Base-by-base conservation (phyloP, 2,113 vertebrate genomes). In the Macrotus californicus region DNA sequence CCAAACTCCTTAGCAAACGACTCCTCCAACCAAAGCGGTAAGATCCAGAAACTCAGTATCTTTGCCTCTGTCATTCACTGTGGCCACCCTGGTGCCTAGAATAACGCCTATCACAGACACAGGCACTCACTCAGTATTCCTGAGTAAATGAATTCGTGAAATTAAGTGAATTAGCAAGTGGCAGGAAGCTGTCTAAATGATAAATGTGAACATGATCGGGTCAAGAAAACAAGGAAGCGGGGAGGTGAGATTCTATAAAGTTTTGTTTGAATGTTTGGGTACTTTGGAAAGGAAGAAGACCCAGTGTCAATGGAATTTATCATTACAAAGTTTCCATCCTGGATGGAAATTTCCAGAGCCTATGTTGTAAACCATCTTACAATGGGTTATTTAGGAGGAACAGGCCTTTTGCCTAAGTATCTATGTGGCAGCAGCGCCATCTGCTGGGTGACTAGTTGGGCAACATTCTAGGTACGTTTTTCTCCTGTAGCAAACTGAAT, bases 381-480 rank as follows among this genome's bases (percentile, higher is more conserved):
- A 93, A 76, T 75, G 81, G 86, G 41, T 86, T 94, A 56, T 96
- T 94, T 95, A 64, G n/a, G 50, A 87, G 29, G 29, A 89, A 29
- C 50, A 72, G 79, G 3, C 1, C 39, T 48, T 88, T 84, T 66
- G 61, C 89, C 70, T 69, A 18, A 46, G 24, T 19, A 31, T 86
- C 16, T 70, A 7, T 36, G 97, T 96, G 93, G 34, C 92, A 76
- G 95, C 39, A 93, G 13, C 89, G 88, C 98, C 98, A 98, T 97
- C 98, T 98, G 86, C 97, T 97, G 98, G 98, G 54, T 9, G 12
- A 79, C 7, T 1, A 48, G 66, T 39, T 91, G 52, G 5, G 15
- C 43, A 86, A 36, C 39, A 50, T 15, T 88, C 54, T 81, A n/a
- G 43, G 14, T 10, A 14, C 61, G 0, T 39, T 61, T 64, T 56